Base-by-base conservation (phyloP, 2,888 invertebrate species). In the Cyrtodaria siliqua region DNA sequence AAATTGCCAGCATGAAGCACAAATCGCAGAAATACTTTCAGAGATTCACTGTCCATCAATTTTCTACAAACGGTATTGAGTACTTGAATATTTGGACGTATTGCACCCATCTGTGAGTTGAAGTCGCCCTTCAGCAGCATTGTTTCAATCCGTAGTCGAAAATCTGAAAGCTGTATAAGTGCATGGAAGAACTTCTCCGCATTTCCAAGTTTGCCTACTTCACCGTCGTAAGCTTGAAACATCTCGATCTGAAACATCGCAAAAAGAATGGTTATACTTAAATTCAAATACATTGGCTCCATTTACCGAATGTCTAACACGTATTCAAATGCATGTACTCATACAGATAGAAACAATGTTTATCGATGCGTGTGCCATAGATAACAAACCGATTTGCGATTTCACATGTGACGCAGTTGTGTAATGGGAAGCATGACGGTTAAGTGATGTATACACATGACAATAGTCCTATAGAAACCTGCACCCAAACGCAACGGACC, bases 71-170 rank as follows among this genome's bases (percentile, higher is more conserved):
- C 97, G 53, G 96, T 95, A 76, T 97, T 95, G 94, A 99, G 96
- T 16, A 97, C 96, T 91, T 96, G 96, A 88, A 99, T 97, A 86
- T 97, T 97, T 42, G 97, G 97, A 91, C 97, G 96, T 87, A 99
- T 94, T 90, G 96, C 97, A 61, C 96, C 96, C 92, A 98, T 95
- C 84, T 97, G 97, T 0, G 97, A 95, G 0, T 96, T 96, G 94
- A 98, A 98, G 93, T 99, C 99, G 92, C 98, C 98, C 91, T 97
- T 97, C 57, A 99, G 94, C 56, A 98, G 94, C 98, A 99, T 98
- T 87, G 97, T 96, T 93, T 99, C 98, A 86, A 99, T 97, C 59
- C 98, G 95, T 71, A 98, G 94, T 92, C 97, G 97, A 93, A 98
- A 99, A 91, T 67, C 96, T 66, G 93, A 88, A 14, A 94, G 83